Evolutionary conservation across 2,113 vertebrate genomes (phyloP), one percentile per base, ranked within the genome.

Genomic region (Myocastor coypus): DNA sequence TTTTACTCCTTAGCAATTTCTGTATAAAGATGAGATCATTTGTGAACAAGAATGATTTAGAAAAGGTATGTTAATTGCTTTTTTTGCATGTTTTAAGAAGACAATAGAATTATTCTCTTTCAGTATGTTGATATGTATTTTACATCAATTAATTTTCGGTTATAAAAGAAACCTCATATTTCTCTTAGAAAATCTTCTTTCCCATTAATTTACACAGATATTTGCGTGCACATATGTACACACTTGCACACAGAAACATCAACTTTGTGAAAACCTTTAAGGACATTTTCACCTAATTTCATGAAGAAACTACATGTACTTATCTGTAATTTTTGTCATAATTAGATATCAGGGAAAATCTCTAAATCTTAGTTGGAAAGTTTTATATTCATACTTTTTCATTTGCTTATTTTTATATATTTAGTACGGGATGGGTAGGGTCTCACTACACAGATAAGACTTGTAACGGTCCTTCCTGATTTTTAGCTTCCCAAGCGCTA

Each of bases 191-290:
- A 50, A 12, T 32, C 24, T 77, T 83, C 1, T 52, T 66, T 66
- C n/a, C n/a, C n/a, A 57, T 73, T 30, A 88, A 57, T 3, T 75
- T 64, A 55, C 32, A 40, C 5, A 28, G 7, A 32, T 16, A 50
- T 78, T 6, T 32, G 3, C 1, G 42, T 26, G n/a, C 5, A 61
- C 1, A 4, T 0, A 30, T 8, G 42, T 5, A 5, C 19, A 55
- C 24, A 59, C 6, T 50, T 1, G 2, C 0, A 24, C n/a, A 75
- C 7, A 17, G 19, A 59, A 13, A 63, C 30, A 37, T 64, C 68
- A 55, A 80, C 9, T 64, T 55, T 30, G 7, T 7, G 55, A 93
- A 30, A 13, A 80, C n/a, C 30, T 87, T 55, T 57, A 66, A 57
- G 7, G n/a, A 66, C 50, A 82, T 59, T 61, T 66, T 5, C 81